Percentiles rank a stretch among this genome's conserved stretches.
Conservation (phyloP, 2,888 invertebrate genomes). For the Quadriops clusia region DNA sequence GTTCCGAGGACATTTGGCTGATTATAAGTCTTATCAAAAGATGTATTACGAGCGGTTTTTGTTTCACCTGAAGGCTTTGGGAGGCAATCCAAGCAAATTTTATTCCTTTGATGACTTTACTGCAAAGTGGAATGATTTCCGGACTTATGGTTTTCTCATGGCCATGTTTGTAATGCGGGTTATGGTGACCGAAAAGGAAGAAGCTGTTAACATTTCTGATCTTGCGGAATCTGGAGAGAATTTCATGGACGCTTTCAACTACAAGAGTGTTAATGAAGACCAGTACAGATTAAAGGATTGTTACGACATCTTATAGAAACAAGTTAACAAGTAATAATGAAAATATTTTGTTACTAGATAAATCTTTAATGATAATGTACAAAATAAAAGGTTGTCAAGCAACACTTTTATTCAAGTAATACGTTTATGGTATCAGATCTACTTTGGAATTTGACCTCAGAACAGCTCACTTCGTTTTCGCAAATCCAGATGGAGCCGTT, state of each 20-base stretch:
- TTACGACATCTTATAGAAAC: conserved; percentile 9
- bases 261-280: conserved; percentile 5
- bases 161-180: conserved; percentile 7
- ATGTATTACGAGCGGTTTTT: conserved; percentile 8
- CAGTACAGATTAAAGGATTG: conserved; percentile 7
- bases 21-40: conserved; percentile 4
- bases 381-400: no score
- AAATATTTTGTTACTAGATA: no score
- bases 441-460: no score
- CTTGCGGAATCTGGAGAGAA: conserved; percentile 1
- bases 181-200: conserved; percentile 7
- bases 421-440: no score
- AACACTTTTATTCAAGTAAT: no score
- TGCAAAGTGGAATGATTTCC: conserved; percentile 7
- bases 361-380: no score
- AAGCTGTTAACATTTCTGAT: conserved; percentile 7
- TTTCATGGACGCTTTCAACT: conserved; percentile 9
- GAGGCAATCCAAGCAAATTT: neutral
- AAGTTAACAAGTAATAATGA: no score
- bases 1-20: conserved; percentile 3
- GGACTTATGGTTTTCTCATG: conserved; percentile 10
- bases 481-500: no score
- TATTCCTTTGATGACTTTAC: conserved; percentile 4
- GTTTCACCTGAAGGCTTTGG: no score
- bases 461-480: no score